phyloP scores from a whole-genome alignment of 2,113 vertebrate genomes.

The Clinocottus analis region DNA sequence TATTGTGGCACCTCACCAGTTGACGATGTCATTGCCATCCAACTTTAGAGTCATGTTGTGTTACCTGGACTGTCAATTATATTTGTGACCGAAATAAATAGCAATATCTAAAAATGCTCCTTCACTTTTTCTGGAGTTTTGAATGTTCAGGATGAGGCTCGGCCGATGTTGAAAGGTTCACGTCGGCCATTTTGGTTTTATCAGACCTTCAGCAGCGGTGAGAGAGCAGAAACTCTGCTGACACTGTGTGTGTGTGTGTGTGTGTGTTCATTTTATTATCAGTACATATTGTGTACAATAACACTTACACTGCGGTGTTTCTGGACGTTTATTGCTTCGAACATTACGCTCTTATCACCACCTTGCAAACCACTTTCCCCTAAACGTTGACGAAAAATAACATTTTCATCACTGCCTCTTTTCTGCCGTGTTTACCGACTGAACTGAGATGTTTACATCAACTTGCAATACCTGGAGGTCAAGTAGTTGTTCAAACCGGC shows the following conservation, averaged over 20 bases:
- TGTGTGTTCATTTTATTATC: slow-evolving; percentile 12
- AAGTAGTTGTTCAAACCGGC: no score
- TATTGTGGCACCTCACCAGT: neutral
- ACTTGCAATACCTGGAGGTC: no score
- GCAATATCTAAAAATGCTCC: neutral
- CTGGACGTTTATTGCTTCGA: no score
- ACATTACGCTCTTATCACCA: no score
- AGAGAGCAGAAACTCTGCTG: slow-evolving; percentile 21
- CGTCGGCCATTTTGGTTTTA: slow-evolving; percentile 25
- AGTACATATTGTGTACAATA: neutral
- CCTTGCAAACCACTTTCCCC: no score
- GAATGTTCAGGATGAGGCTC: neutral
- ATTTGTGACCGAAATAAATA: neutral
- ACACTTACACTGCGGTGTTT: no score
- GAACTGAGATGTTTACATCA: no score
- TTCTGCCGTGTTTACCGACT: no score
- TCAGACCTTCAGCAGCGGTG: slow-evolving; percentile 17
- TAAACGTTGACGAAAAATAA: no score
- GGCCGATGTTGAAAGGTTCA: neutral
- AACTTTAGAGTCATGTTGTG: neutral
- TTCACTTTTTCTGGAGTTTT: neutral
- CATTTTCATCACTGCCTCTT: no score
- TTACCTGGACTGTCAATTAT: neutral
- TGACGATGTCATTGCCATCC: neutral
- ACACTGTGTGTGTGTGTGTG: neutral